Conservation (phyloP, 2,888 invertebrate genomes). For the Alloplasta piceator region DNA sequence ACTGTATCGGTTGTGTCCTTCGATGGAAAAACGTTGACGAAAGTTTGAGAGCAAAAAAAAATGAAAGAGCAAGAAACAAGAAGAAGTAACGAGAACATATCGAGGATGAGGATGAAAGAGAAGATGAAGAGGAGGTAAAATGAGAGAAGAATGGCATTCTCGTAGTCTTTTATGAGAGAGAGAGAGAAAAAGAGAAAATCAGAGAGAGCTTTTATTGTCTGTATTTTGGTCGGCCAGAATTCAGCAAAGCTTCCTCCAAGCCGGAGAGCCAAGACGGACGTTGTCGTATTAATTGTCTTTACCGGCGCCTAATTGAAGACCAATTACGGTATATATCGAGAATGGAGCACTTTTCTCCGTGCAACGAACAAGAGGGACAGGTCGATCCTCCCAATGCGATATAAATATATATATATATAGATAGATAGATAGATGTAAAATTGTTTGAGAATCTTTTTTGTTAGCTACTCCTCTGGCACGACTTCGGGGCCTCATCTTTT, state of each 20-base stretch:
- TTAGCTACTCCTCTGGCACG: slow-evolving; percentile 7
- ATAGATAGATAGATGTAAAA: background rate
- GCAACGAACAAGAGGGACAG: slow-evolving; percentile 16
- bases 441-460: background rate
- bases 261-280: slow-evolving; percentile 47
- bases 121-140: slow-evolving; percentile 4
- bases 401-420: slow-evolving; percentile 6
- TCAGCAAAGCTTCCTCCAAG: slow-evolving; percentile 36
- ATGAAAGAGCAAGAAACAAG: background rate
- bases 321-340: slow-evolving; percentile 68
- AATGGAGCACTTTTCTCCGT: slow-evolving; percentile 5
- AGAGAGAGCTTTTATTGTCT: slow-evolving; percentile 15
- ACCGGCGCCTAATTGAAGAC: slow-evolving; percentile 71
- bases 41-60: background rate
- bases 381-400: background rate
- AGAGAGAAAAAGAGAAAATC: slow-evolving; percentile 28
- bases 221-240: slow-evolving; percentile 31
- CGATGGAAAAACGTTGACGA: background rate
- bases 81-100: background rate
- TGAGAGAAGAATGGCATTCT: slow-evolving; percentile 35
- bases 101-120: background rate
- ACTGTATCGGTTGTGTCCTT: too few species aligned
- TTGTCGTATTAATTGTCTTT: slow-evolving; percentile 71
- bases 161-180: slow-evolving; percentile 39
- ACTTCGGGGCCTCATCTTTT: slow-evolving; percentile 25